Evolutionary conservation across 2,888 invertebrate species (phyloP), one percentile per base, ranked within the genome.

Genomic region (Ichneumon xanthorius): DNA sequence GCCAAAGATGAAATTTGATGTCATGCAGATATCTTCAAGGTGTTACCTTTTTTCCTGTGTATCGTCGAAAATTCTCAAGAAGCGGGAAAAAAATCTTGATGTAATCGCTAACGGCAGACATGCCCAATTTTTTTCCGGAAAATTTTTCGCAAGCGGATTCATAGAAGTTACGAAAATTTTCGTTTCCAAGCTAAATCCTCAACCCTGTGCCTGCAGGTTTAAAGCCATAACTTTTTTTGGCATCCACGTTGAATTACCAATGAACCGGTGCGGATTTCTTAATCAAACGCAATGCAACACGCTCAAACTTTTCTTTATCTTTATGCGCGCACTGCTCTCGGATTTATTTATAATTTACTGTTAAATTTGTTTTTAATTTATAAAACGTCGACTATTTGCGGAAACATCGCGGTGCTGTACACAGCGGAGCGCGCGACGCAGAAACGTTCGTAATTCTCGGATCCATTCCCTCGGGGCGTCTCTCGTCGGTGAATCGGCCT

Each of bases 381-480:
- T 48, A 82, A 77, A 82, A 65, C 53, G n/a, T 33, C 45, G 40
- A 26, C 19, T 37, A 4, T 65, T 37, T 11, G 50, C 50, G 14
- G 30, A 48, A 76, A 50, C 3, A 37, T 65, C 33, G 65, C 50
- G n/a, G 45, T 22, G 50, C 22, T 30, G 19, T 7, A 40, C 5
- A 33, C 33, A 3, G 63, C 4, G 14, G 14, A 30, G 30, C 11
- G 55, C 6, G 68, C 79, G 71, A 67, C 79, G 77, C 82, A 82
- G 82, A 63, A 82, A 77, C 37, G 55, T 58, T 82, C 67, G 85
- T 85, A 77, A 82, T 85, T 61, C 82, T 26, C 77, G 76, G 68
- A 79, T 76, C 77, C 76, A 82, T 84, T 75, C 83, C 87, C 82
- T 72, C 67, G 84, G 80, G 84, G 72, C 65, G 53, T 84, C 55